These are phyloP conservation scores for Sthenelais limicola DNA, from an alignment of 2,888 invertebrate genomes.

Conservation along the genomic window DNA sequence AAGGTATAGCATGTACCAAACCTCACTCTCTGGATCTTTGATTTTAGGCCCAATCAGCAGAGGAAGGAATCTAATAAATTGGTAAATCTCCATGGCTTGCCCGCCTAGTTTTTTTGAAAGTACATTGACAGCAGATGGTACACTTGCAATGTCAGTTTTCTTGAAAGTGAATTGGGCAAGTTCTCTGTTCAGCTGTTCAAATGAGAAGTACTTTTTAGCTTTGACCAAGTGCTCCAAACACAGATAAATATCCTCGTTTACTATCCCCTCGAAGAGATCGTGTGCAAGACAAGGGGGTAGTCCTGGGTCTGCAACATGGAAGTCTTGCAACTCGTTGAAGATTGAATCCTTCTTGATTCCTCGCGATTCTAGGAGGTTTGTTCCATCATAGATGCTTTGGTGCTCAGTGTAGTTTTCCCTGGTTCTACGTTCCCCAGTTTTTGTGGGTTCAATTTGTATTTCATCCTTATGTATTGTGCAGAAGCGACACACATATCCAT, in stretches of 20 bases:
- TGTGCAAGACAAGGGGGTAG: constrained; percentile 45
- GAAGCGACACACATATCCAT: background rate
- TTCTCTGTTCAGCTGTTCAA: constrained; percentile 35
- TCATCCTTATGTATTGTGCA: background rate
- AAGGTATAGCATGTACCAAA: background rate
- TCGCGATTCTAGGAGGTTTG: too few relatives aligned
- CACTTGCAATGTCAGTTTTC: background rate
- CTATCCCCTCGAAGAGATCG: constrained; percentile 47
- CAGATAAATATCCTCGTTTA: constrained; percentile 45
- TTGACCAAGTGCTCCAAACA: constrained; percentile 42
- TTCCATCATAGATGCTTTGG: too few relatives aligned
- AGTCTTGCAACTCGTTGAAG: constrained; percentile 24
- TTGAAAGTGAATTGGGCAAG: constrained; percentile 37
- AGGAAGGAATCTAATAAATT: background rate
- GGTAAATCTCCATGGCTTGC: background rate
- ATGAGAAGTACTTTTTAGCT: constrained; percentile 34
- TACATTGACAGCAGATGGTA: background rate
- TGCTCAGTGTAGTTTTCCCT: background rate
- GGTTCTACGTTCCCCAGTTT: background rate
- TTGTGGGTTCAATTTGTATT: too few relatives aligned
- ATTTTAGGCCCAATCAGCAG: background rate
- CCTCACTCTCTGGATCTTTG: background rate
- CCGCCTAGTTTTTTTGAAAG: background rate
- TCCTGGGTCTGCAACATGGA: constrained; percentile 46
- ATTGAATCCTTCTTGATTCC: background rate